phyloP scores from a whole-genome alignment of 2,113 vertebrate genomes.

The Kryptolebias marmoratus region DNA sequence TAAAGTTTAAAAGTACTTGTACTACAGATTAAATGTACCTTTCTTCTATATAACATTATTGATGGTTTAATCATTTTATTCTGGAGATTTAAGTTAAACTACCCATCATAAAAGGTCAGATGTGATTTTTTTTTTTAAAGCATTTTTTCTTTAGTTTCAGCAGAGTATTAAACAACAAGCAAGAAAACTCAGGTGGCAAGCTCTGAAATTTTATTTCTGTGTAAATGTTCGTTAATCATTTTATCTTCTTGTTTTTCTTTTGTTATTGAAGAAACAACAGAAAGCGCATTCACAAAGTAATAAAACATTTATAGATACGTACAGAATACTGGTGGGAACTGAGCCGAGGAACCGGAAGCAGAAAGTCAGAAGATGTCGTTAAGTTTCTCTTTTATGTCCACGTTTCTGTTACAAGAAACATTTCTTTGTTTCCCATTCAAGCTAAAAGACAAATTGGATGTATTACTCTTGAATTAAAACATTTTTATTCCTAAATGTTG shows the following conservation, averaged over 20 bases:
- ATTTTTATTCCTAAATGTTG: no score
- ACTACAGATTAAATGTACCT: no score
- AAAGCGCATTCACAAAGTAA: slow-evolving; percentile 67
- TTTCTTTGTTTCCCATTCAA: not conserved
- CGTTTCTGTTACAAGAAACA: not conserved
- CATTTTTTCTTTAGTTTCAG: no score
- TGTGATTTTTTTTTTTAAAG: no score
- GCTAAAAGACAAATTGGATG: no score
- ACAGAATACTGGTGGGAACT: slow-evolving; percentile 32
- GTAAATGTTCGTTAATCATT: slow-evolving; percentile 57
- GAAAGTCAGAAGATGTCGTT: slow-evolving; percentile 10
- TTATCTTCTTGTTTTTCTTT: slow-evolving; percentile 36
- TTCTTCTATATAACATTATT: no score
- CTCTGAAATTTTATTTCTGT: slow-evolving; percentile 68
- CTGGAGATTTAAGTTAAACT: no score
- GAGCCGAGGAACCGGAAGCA: slow-evolving; percentile 6
- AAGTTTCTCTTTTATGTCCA: not conserved
- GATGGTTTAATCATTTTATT: no score
- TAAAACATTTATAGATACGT: slow-evolving; percentile 68
- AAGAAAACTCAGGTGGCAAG: slow-evolving; percentile 34
- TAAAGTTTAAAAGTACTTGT: no score
- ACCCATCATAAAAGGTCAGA: no score
- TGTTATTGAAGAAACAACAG: slow-evolving; percentile 54
- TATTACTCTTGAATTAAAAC: no score
- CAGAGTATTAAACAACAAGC: not conserved